Evolutionary conservation across 1,140 invertebrate genomes (phyloP).

Genomic region (Bombus impatiens): DNA sequence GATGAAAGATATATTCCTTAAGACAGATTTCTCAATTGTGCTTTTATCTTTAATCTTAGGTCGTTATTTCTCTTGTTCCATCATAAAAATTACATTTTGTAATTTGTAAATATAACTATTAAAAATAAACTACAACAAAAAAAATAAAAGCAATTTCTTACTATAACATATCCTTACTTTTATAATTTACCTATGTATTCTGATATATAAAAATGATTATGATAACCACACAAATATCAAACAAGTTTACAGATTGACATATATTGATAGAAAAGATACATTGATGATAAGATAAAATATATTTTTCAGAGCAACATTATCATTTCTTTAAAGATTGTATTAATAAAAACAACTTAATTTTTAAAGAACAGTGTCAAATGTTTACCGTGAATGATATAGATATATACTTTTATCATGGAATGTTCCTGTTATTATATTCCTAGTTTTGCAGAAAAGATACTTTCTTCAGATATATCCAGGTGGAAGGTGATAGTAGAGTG

Average conservation of each 20-base stretch:
- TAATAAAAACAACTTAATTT: background rate
- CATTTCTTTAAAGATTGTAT: background rate
- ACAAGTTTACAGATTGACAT: background rate
- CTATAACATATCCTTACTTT: background rate
- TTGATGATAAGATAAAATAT: background rate
- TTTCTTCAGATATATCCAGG: background rate
- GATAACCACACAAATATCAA: no score
- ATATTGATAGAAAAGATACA: background rate
- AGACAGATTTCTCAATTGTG: conserved; percentile 72
- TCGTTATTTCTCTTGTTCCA: conserved; percentile 60
- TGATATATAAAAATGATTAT: background rate
- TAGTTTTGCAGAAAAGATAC: background rate
- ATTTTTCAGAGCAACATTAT: background rate
- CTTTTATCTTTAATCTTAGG: conserved; percentile 73
- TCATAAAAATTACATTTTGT: background rate
- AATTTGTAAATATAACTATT: background rate
- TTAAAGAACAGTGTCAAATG: background rate
- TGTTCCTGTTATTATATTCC: background rate
- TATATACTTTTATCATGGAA: background rate
- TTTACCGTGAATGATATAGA: background rate
- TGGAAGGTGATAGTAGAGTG: background rate
- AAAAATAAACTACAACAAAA: background rate
- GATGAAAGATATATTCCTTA: conserved; percentile 39
- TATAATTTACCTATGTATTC: background rate
- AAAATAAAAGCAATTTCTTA: background rate